These are phyloP conservation scores for Cheilosia variabilis DNA, from an alignment of 2,888 invertebrate species.

Conservation along the genomic window DNA sequence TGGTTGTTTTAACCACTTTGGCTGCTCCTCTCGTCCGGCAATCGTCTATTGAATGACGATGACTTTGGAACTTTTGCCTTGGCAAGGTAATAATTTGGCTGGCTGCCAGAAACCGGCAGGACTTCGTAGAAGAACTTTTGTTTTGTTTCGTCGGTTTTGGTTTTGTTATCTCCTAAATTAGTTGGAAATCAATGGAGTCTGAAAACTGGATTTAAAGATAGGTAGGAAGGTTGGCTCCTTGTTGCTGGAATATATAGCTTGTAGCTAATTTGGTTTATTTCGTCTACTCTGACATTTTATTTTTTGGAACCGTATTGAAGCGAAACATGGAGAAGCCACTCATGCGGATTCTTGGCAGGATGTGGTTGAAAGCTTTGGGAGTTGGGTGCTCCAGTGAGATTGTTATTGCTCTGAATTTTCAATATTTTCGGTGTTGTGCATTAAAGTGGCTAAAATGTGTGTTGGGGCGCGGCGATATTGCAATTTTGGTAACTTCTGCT, in stretches of 20 bases:
- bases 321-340: neutral
- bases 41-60: conserved; percentile 17
- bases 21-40: neutral
- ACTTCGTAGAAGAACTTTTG: neutral
- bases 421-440: neutral
- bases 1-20: neutral
- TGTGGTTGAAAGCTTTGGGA: neutral
- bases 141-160: conserved; percentile 10
- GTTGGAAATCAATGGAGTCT: conserved; percentile 69
- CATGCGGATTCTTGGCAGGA: conserved; percentile 9
- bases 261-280: conserved; percentile 2
- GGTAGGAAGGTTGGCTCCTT: neutral
- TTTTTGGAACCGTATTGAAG: neutral
- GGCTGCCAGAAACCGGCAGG: conserved; percentile 35
- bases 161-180: conserved; percentile 55
- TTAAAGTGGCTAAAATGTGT: neutral
- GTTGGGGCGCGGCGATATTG: too few species aligned
- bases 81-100: conserved; percentile 62
- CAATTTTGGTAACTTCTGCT: too few species aligned
- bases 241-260: neutral
- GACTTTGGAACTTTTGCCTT: conserved; percentile 44
- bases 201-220: conserved; percentile 61
- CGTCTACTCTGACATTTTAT: neutral
- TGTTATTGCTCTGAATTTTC: neutral
- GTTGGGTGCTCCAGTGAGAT: too few species aligned